phyloP scores from a whole-genome alignment of 2,888 invertebrate species.

The Uloborus plumipes region DNA sequence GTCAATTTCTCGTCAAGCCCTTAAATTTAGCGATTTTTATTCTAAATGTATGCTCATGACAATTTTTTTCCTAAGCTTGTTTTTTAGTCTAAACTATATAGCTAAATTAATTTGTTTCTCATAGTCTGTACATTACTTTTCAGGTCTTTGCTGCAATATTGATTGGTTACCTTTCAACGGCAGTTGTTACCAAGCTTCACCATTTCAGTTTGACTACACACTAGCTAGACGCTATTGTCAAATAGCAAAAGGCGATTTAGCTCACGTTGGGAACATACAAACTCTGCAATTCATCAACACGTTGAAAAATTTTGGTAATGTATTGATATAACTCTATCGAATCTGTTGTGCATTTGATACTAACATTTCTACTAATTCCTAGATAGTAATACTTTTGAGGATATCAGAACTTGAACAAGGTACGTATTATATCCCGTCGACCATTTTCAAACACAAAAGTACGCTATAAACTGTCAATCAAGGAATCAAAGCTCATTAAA shows the following conservation, averaged over 20 bases:
- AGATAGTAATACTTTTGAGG: too few relatives aligned
- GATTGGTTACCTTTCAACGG: conserved; percentile 18
- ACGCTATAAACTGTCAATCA: too few relatives aligned
- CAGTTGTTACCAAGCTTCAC: conserved; percentile 12
- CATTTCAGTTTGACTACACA: background rate
- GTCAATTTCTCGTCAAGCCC: too few relatives aligned
- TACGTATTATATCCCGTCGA: too few relatives aligned
- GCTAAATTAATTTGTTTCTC: background rate
- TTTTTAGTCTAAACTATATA: background rate
- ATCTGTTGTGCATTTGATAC: too few relatives aligned
- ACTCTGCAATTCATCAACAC: conserved; percentile 11
- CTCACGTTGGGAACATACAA: background rate
- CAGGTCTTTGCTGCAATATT: conserved; percentile 32
- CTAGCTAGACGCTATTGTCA: conserved; percentile 44
- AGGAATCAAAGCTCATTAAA: too few relatives aligned
- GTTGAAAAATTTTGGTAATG: background rate
- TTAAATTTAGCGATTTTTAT: too few relatives aligned
- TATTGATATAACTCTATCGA: too few relatives aligned
- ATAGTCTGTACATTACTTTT: background rate
- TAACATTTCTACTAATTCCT: too few relatives aligned
- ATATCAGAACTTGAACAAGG: too few relatives aligned
- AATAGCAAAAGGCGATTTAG: conserved; percentile 30
- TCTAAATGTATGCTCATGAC: too few relatives aligned
- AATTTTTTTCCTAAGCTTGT: background rate
- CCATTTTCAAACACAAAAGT: too few relatives aligned